phyloP scores from a whole-genome alignment of 1,140 invertebrate species.

The Pseudachorutes palmiensis region DNA sequence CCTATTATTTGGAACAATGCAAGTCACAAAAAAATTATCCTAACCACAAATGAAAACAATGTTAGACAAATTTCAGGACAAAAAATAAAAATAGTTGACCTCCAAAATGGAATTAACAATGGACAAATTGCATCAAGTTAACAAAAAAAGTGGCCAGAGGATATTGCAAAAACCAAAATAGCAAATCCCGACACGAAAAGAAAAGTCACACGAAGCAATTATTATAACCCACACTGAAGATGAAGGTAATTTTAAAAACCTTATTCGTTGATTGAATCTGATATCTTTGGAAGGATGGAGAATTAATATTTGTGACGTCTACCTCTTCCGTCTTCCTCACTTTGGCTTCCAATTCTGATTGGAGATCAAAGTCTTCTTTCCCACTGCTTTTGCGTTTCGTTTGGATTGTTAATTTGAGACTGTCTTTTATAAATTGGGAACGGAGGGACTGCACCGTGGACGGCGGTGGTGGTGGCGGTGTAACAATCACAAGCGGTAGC shows the following conservation, averaged over 20 bases:
- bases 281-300: background rate
- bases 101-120: too few species aligned
- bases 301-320: constrained; percentile 14
- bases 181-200: too few species aligned
- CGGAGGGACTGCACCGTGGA: constrained; percentile 69
- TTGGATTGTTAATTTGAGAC: constrained; percentile 81
- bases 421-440: constrained; percentile 82
- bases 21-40: background rate
- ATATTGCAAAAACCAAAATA: too few species aligned
- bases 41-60: background rate
- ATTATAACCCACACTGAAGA: constrained; percentile 8
- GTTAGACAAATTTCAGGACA: background rate
- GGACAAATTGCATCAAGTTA: too few species aligned
- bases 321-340: constrained; percentile 38
- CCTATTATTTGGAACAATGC: background rate
- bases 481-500: background rate
- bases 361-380: constrained; percentile 40
- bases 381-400: constrained; percentile 59
- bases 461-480: background rate
- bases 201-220: too few species aligned
- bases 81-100: background rate
- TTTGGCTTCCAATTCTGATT: constrained; percentile 38
- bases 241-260: constrained; percentile 12
- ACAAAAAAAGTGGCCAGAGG: too few species aligned
- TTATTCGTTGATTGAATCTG: constrained; percentile 15